Conservation (phyloP, 2,888 invertebrate genomes). For the Tholera decimalis region DNA sequence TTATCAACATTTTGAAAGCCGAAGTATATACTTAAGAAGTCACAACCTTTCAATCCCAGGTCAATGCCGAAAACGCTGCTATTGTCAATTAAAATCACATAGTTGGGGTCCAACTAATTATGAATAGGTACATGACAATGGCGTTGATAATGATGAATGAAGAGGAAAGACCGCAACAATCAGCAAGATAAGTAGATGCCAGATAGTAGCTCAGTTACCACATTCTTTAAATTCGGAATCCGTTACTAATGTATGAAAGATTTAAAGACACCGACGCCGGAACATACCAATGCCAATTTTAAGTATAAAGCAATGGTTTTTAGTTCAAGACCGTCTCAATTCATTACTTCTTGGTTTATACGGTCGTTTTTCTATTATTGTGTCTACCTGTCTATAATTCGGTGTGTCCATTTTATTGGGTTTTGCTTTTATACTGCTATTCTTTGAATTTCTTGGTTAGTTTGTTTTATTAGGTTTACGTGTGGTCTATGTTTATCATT, state of each 20-base stretch:
- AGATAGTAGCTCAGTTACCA: slow-evolving; percentile 40
- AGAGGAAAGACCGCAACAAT: slow-evolving; percentile 42
- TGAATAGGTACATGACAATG: slow-evolving; percentile 55
- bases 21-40: slow-evolving; percentile 15
- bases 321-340: slow-evolving; percentile 67
- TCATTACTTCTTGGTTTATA: slow-evolving; percentile 58
- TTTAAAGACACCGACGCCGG: slow-evolving; percentile 36
- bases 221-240: slow-evolving; percentile 46
- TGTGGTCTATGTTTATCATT: slow-evolving; percentile 5
- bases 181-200: slow-evolving; percentile 17
- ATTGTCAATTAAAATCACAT: slow-evolving; percentile 57
- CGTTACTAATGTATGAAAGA: slow-evolving; percentile 44
- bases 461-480: slow-evolving; percentile 9
- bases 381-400: slow-evolving; percentile 33
- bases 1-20: slow-evolving; percentile 5
- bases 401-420: slow-evolving; percentile 26
- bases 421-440: slow-evolving; percentile 12
- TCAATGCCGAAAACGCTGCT: slow-evolving; percentile 33
- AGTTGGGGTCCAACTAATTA: slow-evolving; percentile 52
- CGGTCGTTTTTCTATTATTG: slow-evolving; percentile 51
- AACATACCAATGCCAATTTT: slow-evolving; percentile 58
- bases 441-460: slow-evolving; percentile 14
- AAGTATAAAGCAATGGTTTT: slow-evolving; percentile 59
- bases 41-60: slow-evolving; percentile 35
- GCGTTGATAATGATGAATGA: slow-evolving; percentile 45